These are phyloP conservation scores for Gerris lacustris DNA, from an alignment of 2,888 invertebrate genomes.

Conservation along the genomic window DNA sequence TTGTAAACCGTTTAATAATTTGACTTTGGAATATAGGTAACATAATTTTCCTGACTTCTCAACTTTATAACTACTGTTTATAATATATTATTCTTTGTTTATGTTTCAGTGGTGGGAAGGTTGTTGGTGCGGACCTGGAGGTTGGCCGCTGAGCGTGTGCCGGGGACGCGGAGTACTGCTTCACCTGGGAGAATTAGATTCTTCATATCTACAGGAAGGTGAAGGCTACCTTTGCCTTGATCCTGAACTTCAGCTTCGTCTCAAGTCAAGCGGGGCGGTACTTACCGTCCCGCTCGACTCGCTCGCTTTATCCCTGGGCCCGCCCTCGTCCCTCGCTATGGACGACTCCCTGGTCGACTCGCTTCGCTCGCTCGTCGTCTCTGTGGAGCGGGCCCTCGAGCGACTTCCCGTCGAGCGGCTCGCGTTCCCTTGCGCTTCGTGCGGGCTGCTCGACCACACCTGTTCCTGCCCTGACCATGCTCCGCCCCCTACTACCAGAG, in stretches of 20 bases:
- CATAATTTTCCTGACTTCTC: too few species aligned
- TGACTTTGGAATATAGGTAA: too few species aligned
- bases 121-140: constrained; percentile 48
- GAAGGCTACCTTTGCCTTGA: constrained; percentile 54
- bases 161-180: constrained; percentile 47
- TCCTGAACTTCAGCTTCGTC: constrained; percentile 33
- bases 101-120: constrained; percentile 41
- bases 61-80: too few species aligned
- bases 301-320: constrained; percentile 35
- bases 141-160: constrained; percentile 55
- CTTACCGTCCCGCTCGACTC: constrained; percentile 35
- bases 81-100: neutral
- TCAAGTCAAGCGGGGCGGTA: constrained; percentile 20
- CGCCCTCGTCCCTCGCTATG: constrained; percentile 38
- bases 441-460: constrained; percentile 31
- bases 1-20: too few species aligned
- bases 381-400: constrained; percentile 10
- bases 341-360: constrained; percentile 34
- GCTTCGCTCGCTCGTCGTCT: constrained; percentile 32
- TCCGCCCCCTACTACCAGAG: constrained; percentile 35
- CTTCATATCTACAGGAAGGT: constrained; percentile 46
- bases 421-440: constrained; percentile 21
- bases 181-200: constrained; percentile 51
- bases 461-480: constrained; percentile 37
- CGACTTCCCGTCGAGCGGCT: constrained; percentile 41